Evolutionary conservation across 2,888 invertebrate species (phyloP), one percentile per base, ranked within the genome.

Genomic region (Xestobium rufovillosum): DNA sequence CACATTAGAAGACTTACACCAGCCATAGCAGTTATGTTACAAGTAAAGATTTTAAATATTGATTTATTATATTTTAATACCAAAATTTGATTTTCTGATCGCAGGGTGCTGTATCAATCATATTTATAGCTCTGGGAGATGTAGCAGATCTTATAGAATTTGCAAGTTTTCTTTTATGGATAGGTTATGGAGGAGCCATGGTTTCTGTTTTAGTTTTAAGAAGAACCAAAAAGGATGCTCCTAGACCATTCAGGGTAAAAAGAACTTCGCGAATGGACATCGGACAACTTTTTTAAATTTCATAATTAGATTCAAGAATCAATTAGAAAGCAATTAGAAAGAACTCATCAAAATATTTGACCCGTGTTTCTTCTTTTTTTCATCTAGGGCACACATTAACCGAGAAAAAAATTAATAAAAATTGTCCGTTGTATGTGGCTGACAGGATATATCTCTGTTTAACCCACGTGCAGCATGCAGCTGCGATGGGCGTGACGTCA

Each of bases 21-120:
- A 0, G 77, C 81, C 0, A 81, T 84, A 0, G 84, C 87, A 1
- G 80, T 86, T 0, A 75, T 79, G 0, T 75, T 85, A 36, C 84
- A 85, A 60, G 82, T 80, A 44, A 51, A 19, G 23, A 19, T n/a
- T 19, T 8, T 19, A n/a, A 19, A 6, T 19, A 19, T 19, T 6
- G n/a, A 6, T 19, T 8, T 19, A n/a, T 8, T 6, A 6, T n/a
- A 6, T 19, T 6, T n/a, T 8, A 19, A 8, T n/a, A 19, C 23
- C n/a, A 19, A 19, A 6, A 19, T 8, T 19, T 19, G n/a, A 19
- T 31, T 34, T 34, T 30, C 46, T 55, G 47, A 32, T 68, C 70
- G 33, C 70, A 78, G 75, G 78, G 78, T 4, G 15, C 78, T 8
- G 63, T 84, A 6, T 71, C 82, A 0, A 59, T 78, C 12, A 50